Base-by-base conservation (phyloP, 1,140 invertebrate genomes). In the Drosophila tristis region DNA sequence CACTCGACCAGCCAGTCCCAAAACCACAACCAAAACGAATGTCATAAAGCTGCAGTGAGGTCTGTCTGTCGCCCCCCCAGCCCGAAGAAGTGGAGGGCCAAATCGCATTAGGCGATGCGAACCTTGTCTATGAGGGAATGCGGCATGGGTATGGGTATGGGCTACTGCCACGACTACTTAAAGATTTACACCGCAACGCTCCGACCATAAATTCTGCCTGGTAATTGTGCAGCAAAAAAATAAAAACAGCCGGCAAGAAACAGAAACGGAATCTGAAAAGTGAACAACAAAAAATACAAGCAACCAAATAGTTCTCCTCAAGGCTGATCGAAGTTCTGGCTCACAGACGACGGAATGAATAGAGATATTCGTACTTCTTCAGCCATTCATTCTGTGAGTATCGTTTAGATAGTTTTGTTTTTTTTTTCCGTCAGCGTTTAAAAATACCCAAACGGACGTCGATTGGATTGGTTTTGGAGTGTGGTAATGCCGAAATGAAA, bases 21-120 rank as follows among this genome's bases (percentile, higher is more conserved):
- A 15, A 74, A 75, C 71, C 72, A 57, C 61, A 53, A 59, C 72
- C 72, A 75, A 75, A 75, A 66, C 72, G 65, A 75, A 75, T 75
- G 72, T 75, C 72, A 75, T 75, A 75, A 75, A 75, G 54, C 75
- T 75, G 73, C 68, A 72, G 66, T 72, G 60, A 39, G 35, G 68
- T 53, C 39, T n/a, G 20, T 13, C 55, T n/a, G 20, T 13, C 55
- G 11, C 11, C 39, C 31, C 39, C 2, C 2, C 1, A 11, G 5
- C 5, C 13, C 25, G 31, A 20, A 39, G 47, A 62, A 43, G 31
- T 31, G 25, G 66, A 43, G 66, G 71, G 47, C 15, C 44, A 62
- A 74, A 74, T 74, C 70, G 71, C 71, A 74, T 74, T 74, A 74
- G 70, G 71, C 67, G 58, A 74, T 70, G 51, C 66, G 63, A 71